Conservation (phyloP, 2,113 vertebrate genomes). For the Actinemys pallida region DNA sequence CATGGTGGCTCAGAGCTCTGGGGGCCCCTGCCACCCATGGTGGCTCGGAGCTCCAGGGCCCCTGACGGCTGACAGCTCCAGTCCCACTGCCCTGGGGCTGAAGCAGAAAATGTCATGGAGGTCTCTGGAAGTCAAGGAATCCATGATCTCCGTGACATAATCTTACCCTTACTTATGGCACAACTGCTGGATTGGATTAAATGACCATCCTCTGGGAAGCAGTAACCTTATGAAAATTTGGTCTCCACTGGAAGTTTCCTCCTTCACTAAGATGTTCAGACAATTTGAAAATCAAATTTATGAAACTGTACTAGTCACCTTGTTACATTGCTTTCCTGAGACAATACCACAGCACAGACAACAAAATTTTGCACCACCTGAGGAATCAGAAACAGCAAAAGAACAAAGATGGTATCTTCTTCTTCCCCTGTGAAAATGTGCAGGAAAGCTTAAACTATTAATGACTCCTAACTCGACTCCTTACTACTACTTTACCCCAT, state of each 20-base stretch:
- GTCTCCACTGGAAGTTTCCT: background rate
- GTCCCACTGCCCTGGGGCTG: too few species aligned
- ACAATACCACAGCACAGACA: background rate
- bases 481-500: background rate
- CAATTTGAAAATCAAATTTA: background rate
- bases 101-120: too few species aligned
- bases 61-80: too few species aligned
- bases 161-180: background rate
- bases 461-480: background rate
- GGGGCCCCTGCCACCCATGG: too few species aligned
- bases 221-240: background rate
- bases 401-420: background rate
- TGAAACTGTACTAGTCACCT: background rate
- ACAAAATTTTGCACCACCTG: background rate
- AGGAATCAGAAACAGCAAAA: background rate
- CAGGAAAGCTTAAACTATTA: background rate
- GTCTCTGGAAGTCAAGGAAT: too few species aligned
- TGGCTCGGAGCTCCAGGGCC: too few species aligned
- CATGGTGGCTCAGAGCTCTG: too few species aligned
- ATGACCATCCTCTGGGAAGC: background rate
- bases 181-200: background rate
- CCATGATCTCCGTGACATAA: too few species aligned
- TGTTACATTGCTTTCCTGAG: background rate
- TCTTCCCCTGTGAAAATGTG: background rate
- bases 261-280: conserved; percentile 2